A percentile compares a stretch with the other conserved stretches of the same genome.
phyloP scores from a whole-genome alignment of 2,888 invertebrate species.

The Mythimna vitellina region DNA sequence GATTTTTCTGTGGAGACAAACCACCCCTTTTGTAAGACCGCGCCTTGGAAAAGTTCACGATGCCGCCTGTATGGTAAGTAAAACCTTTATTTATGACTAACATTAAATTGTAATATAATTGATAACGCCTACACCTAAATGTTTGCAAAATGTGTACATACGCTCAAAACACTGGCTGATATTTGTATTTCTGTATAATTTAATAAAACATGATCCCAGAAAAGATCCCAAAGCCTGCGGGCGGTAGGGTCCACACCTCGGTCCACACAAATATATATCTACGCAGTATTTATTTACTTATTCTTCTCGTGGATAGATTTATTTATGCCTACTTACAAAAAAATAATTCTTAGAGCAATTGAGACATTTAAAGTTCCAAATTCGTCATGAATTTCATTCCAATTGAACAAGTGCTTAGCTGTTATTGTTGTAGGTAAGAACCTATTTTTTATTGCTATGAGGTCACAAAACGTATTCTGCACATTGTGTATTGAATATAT shows the following conservation, averaged over 20 bases:
- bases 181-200: slow-evolving; percentile 18
- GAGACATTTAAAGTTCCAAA: not conserved
- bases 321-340: not conserved
- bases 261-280: not conserved
- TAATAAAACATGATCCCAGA: not conserved
- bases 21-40: slow-evolving; percentile 98
- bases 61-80: slow-evolving; percentile 98
- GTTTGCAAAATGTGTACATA: slow-evolving; percentile 55
- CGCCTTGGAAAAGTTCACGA: slow-evolving; percentile 99
- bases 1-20: slow-evolving; percentile 99
- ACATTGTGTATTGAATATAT: slow-evolving; percentile 36
- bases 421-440: slow-evolving; percentile 12
- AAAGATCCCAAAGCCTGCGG: not conserved
- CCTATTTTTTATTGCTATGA: slow-evolving; percentile 19
- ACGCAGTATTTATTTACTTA: not conserved
- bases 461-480: slow-evolving; percentile 33
- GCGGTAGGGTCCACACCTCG: not conserved
- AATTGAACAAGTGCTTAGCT: slow-evolving; percentile 17
- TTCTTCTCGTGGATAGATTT: not conserved
- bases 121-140: slow-evolving; percentile 37
- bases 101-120: slow-evolving; percentile 18
- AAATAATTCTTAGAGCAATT: not conserved
- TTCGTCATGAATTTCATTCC: slow-evolving; percentile 14
- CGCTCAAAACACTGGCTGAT: slow-evolving; percentile 39
- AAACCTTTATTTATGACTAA: not conserved